A percentile compares a stretch with the other conserved stretches of the same genome.
Conservation (phyloP, 1,140 invertebrate species). For the Hestina assimilis region DNA sequence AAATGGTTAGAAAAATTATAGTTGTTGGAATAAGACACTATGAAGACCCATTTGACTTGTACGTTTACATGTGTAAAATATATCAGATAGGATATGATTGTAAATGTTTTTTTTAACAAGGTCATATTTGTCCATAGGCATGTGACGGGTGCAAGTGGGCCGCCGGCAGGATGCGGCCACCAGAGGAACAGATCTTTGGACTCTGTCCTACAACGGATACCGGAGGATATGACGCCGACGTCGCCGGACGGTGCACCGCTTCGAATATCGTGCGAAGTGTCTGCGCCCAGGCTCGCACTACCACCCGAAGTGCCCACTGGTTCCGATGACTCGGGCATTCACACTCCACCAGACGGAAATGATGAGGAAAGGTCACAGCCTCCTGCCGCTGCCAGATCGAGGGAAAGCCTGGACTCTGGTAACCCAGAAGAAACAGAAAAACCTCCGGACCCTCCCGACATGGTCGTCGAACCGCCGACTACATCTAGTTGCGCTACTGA, state of each 20-base stretch:
- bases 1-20: constrained; percentile 73
- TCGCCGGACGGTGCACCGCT: constrained; percentile 85
- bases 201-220: constrained; percentile 90
- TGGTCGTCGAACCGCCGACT: constrained; percentile 31
- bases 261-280: constrained; percentile 86
- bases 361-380: constrained; percentile 58
- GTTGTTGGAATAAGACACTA: constrained; percentile 68
- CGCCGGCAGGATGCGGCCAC: constrained; percentile 81
- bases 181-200: constrained; percentile 93
- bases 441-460: constrained; percentile 72
- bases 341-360: constrained; percentile 79
- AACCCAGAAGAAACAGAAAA: constrained; percentile 79
- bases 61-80: constrained; percentile 26
- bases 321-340: constrained; percentile 91
- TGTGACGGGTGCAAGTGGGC: constrained; percentile 65
- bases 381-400: constrained; percentile 75
- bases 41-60: constrained; percentile 73
- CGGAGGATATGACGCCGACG: constrained; percentile 89
- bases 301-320: constrained; percentile 88
- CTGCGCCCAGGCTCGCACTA: constrained; percentile 87
- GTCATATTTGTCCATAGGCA: constrained; percentile 61
- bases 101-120: not conserved
- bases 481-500: constrained; percentile 42
- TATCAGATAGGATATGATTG: constrained; percentile 1
- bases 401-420: constrained; percentile 85